Percentiles rank a stretch among this genome's conserved stretches.
These are phyloP conservation scores for Axea sp. DNA, from an alignment of 2,888 invertebrate species.

Conservation along the genomic window DNA sequence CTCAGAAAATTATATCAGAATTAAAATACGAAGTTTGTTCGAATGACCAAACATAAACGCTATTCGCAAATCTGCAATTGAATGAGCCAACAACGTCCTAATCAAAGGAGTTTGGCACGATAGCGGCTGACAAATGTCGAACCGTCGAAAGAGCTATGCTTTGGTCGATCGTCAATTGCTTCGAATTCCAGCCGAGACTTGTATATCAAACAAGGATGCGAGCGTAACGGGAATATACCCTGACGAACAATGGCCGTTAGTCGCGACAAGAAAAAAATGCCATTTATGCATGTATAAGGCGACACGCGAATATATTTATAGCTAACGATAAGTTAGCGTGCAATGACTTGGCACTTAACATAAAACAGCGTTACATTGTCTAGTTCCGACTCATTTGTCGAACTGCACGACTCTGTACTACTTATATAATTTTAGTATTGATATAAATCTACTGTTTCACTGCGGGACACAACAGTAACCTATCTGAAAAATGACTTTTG, in stretches of 20 bases:
- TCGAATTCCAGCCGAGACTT: constrained; percentile 29
- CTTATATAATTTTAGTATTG: constrained; percentile 58
- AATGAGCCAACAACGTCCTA: too few relatives aligned
- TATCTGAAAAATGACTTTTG: constrained; percentile 35
- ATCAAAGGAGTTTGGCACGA: constrained; percentile 1
- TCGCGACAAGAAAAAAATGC: constrained; percentile 24
- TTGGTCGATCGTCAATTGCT: not conserved
- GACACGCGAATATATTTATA: constrained; percentile 49
- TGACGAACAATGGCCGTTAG: constrained; percentile 53
- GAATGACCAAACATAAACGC: too few relatives aligned
- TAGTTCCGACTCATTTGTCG: constrained; percentile 54
- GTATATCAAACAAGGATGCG: constrained; percentile 48
- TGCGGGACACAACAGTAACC: constrained; percentile 38
- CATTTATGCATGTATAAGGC: constrained; percentile 16
- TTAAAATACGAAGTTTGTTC: too few relatives aligned
- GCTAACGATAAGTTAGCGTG: constrained; percentile 50
- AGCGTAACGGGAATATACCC: constrained; percentile 58
- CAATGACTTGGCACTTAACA: constrained; percentile 56
- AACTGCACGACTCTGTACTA: constrained; percentile 43
- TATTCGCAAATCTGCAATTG: too few relatives aligned
- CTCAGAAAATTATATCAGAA: too few relatives aligned
- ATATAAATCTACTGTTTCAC: constrained; percentile 56
- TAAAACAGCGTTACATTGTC: constrained; percentile 50
- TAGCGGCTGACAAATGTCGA: constrained; percentile 37
- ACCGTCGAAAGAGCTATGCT: constrained; percentile 19